Percentiles rank a stretch among this genome's conserved stretches.
These are phyloP conservation scores for Lepeophtheirus nordmannii DNA, from an alignment of 2,888 invertebrate species.

Conservation along the genomic window DNA sequence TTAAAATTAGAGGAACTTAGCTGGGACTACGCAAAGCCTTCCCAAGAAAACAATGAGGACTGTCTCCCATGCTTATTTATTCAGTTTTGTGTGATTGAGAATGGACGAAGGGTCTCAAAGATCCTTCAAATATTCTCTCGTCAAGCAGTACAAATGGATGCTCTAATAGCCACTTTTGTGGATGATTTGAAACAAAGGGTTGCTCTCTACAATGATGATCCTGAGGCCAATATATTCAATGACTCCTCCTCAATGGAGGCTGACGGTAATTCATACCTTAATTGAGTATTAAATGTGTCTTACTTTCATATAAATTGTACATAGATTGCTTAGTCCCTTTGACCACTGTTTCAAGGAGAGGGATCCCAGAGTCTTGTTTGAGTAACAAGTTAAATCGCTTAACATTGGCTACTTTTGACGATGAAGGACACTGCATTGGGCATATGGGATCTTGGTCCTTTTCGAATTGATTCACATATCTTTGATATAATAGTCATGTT, in stretches of 20 bases:
- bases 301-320: slow-evolving; percentile 2
- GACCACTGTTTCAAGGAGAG: slow-evolving; percentile 33
- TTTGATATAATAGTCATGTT: not conserved
- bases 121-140: slow-evolving; percentile 50
- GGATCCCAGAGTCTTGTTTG: slow-evolving; percentile 48
- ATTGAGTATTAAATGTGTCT: not conserved
- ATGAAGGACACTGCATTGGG: slow-evolving; percentile 49
- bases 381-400: slow-evolving; percentile 58
- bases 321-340: slow-evolving; percentile 30
- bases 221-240: slow-evolving; percentile 31
- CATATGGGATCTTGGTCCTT: slow-evolving; percentile 72
- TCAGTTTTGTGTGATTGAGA: slow-evolving; percentile 67
- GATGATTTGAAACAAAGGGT: slow-evolving; percentile 49
- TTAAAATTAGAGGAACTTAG: slow-evolving; percentile 73
- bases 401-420: slow-evolving; percentile 22
- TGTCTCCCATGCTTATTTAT: slow-evolving; percentile 81
- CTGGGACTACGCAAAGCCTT: slow-evolving; percentile 80
- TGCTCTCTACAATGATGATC: slow-evolving; percentile 29
- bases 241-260: slow-evolving; percentile 33
- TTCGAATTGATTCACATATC: slow-evolving; percentile 34
- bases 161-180: slow-evolving; percentile 62
- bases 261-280: slow-evolving; percentile 29
- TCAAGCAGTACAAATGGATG: slow-evolving; percentile 68
- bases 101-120: slow-evolving; percentile 59
- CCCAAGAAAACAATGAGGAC: slow-evolving; percentile 59